Conservation (phyloP, 1,140 invertebrate genomes). For the Apocrypta bakeri region DNA sequence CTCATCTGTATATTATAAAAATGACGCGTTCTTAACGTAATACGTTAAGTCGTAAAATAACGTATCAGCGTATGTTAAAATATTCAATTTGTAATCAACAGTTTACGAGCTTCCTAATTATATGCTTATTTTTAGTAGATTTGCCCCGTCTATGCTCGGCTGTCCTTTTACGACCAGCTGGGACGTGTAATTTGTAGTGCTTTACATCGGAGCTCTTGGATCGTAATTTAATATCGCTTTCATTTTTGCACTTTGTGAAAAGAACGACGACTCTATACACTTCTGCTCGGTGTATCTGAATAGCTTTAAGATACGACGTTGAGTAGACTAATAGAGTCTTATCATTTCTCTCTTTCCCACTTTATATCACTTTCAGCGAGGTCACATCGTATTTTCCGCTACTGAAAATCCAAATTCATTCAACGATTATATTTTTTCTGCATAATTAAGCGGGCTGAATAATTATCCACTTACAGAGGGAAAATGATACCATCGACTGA, state of each 20-base stretch:
- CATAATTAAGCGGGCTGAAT: no score
- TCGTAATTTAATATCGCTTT: neutral
- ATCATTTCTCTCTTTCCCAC: neutral
- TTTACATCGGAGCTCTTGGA: neutral
- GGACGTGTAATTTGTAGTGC: neutral
- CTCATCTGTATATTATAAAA: no score
- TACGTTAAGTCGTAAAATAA: no score
- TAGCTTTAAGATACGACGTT: conserved; percentile 23
- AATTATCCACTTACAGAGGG: no score
- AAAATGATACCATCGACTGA: no score
- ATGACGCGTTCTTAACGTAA: no score
- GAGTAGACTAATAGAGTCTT: conserved; percentile 32
- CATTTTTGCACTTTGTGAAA: neutral
- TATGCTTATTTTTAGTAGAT: no score
- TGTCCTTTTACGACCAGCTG: neutral
- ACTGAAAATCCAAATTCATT: neutral
- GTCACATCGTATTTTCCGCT: neutral
- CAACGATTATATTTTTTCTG: no score
- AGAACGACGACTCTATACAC: neutral
- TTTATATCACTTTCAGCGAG: conserved; percentile 39
- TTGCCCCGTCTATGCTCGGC: no score
- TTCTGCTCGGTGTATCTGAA: neutral
- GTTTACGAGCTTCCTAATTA: no score
- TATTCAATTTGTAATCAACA: no score
- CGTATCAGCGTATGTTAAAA: no score